Base-by-base conservation (phyloP, 2,888 invertebrate genomes). In the Hartigia nigra region DNA sequence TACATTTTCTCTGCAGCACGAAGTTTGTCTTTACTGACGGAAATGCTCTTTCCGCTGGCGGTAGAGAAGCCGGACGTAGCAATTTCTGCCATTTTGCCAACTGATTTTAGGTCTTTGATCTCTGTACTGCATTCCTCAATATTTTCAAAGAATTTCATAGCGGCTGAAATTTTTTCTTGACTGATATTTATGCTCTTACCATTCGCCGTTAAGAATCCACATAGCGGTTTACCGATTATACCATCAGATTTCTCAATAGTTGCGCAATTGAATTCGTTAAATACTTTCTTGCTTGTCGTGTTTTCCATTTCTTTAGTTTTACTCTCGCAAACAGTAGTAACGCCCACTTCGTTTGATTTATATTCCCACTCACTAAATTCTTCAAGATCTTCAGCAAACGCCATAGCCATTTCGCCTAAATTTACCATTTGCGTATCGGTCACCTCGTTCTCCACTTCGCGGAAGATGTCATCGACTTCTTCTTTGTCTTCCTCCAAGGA, bases 191-290 rank as follows among this genome's bases (percentile, higher is more conserved):
- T 86, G 86, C 88, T 87, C 89, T 87, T 86, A 83, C 92, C 92
- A 83, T 84, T 90, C 31, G 91, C 91, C 23, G 91, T 92, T 86
- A 89, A 86, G 80, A 92, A 92, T 32, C 89, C 89, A 70, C 31
- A 31, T 4, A 31, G 70, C 12, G 70, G 4, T 4, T 32, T 70
- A 32, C 23, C 70, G 31, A 31, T 31, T 70, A 31, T 32, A 4
- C 11, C 12, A 31, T 31, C 32, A 31, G 70, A 70, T 32, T 70
- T 70, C 70, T 70, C 32, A 31, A 12, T 9, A 32, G 70, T 12
- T 70, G 12, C 5, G 70, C 12, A 12, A 74, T 74, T 34, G 4
- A 14, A 36, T 12, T 31, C 12, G 11, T 39, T 35, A 31, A 31
- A 36, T 70, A n/a, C 70, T 12, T 31, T 70, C n/a, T 70, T 70